These are phyloP conservation scores for Lobophora halterata DNA, from an alignment of 2,888 invertebrate species.

Conservation along the genomic window DNA sequence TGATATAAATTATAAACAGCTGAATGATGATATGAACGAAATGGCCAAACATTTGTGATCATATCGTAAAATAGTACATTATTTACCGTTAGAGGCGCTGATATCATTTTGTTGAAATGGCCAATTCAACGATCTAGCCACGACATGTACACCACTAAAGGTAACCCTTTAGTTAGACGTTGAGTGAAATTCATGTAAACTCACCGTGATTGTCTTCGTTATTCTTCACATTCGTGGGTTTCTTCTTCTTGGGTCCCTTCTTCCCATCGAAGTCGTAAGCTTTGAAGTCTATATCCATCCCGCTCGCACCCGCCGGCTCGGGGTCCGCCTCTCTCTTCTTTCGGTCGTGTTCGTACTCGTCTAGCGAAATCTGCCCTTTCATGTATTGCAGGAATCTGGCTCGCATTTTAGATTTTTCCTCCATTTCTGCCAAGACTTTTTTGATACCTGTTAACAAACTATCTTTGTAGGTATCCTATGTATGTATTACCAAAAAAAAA, in stretches of 20 bases:
- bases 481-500: too few relatives aligned
- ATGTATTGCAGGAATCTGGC: conserved; percentile 63
- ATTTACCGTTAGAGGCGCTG: too few relatives aligned
- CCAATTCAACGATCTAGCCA: too few relatives aligned
- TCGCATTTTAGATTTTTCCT: conserved; percentile 55
- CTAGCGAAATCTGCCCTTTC: conserved; percentile 55
- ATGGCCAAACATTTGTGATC: too few relatives aligned
- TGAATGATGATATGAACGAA: too few relatives aligned
- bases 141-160: too few relatives aligned
- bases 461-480: too few relatives aligned
- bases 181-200: conserved; percentile 22
- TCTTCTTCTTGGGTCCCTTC: conserved; percentile 68
- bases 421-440: conserved; percentile 55
- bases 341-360: conserved; percentile 60
- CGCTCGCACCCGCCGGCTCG: conserved; percentile 53
- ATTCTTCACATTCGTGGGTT: conserved; percentile 56
- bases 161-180: neutral
- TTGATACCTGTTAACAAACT: too few relatives aligned
- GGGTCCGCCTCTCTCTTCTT: conserved; percentile 63
- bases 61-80: too few relatives aligned
- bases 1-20: too few relatives aligned
- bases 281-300: conserved; percentile 78
- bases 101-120: too few relatives aligned
- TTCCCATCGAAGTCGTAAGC: conserved; percentile 81
- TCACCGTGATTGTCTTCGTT: conserved; percentile 65